phyloP scores from a whole-genome alignment of 2,113 vertebrate species.

The Anhinga rufa region DNA sequence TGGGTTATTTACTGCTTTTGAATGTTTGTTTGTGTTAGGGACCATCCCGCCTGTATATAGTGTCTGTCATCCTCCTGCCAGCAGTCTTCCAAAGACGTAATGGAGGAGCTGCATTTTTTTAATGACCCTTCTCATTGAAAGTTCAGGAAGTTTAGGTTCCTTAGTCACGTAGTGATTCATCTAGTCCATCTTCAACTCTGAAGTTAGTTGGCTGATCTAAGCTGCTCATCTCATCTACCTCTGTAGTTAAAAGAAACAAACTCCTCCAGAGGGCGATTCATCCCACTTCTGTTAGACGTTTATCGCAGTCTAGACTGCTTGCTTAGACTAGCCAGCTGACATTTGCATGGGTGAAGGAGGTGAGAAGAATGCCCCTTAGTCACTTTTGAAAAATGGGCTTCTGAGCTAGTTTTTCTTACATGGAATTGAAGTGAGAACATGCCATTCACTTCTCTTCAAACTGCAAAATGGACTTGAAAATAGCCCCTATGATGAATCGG shows the following conservation, averaged over 20 bases:
- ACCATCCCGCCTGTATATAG: not conserved
- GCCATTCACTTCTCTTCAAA: constrained; percentile 19
- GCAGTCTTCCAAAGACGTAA: not conserved
- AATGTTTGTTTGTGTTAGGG: not conserved
- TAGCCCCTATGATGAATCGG: not conserved
- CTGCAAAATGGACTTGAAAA: constrained; percentile 13
- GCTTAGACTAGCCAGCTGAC: constrained; percentile 20
- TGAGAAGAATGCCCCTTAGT: constrained; percentile 54
- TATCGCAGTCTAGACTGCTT: not conserved
- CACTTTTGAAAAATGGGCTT: constrained; percentile 44
- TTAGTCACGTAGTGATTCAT: constrained; percentile 51
- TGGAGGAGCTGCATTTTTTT: not conserved
- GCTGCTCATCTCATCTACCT: constrained; percentile 14
- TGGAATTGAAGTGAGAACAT: not conserved
- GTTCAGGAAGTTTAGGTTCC: not conserved
- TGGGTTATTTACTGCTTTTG: not conserved
- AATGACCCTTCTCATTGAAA: not conserved
- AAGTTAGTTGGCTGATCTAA: not conserved
- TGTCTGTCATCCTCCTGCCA: not conserved
- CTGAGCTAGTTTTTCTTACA: constrained; percentile 15
- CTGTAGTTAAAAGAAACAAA: constrained; percentile 15
- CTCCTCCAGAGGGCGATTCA: constrained; percentile 5
- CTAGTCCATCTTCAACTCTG: not conserved
- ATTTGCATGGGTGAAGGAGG: constrained; percentile 40
- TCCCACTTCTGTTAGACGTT: not conserved